Evolutionary conservation across 1,140 invertebrate genomes (phyloP).

Genomic region (Caenorhabditis latens): DNA sequence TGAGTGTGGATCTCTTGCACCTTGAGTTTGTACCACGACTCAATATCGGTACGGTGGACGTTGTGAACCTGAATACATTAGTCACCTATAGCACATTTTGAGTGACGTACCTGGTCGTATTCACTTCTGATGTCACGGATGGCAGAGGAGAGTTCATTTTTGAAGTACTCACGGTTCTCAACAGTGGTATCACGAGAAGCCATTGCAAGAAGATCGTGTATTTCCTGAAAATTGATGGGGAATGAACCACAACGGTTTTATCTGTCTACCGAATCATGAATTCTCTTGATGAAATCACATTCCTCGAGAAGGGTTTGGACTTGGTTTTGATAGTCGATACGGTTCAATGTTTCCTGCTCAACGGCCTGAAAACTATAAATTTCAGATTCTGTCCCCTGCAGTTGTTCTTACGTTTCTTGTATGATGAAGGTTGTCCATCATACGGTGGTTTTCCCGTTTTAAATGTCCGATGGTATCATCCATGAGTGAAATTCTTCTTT

Average conservation of each 20-base stretch:
- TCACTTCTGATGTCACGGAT: slow-evolving; percentile 80
- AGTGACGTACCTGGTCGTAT: slow-evolving; percentile 77
- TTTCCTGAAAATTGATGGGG: slow-evolving; percentile 74
- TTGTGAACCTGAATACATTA: slow-evolving; percentile 79
- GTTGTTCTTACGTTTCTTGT: slow-evolving; percentile 65
- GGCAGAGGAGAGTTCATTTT: slow-evolving; percentile 80
- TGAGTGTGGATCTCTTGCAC: slow-evolving; percentile 80
- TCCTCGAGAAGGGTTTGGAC: slow-evolving; percentile 77
- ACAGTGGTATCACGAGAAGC: slow-evolving; percentile 80
- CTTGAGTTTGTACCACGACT: slow-evolving; percentile 78
- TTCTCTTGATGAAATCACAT: slow-evolving; percentile 76
- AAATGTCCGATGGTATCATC: slow-evolving; percentile 75
- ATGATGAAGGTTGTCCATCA: slow-evolving; percentile 74
- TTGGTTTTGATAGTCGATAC: slow-evolving; percentile 78
- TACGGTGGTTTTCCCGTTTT: slow-evolving; percentile 73
- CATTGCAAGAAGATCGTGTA: slow-evolving; percentile 80
- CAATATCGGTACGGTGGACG: slow-evolving; percentile 78
- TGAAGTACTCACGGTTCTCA: slow-evolving; percentile 80
- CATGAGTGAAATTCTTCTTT: slow-evolving; percentile 73
- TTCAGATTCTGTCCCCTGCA: not conserved
- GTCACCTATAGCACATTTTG: no score
- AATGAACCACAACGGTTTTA: not conserved
- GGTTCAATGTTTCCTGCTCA: slow-evolving; percentile 77
- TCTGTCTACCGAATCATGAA: slow-evolving; percentile 70
- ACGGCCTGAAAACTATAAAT: slow-evolving; percentile 69